Evolutionary conservation across 2,797 vertebrate genomes (phyloP), one percentile per base, ranked within the genome.

Genomic region (Kryptolebias ocellatus): DNA sequence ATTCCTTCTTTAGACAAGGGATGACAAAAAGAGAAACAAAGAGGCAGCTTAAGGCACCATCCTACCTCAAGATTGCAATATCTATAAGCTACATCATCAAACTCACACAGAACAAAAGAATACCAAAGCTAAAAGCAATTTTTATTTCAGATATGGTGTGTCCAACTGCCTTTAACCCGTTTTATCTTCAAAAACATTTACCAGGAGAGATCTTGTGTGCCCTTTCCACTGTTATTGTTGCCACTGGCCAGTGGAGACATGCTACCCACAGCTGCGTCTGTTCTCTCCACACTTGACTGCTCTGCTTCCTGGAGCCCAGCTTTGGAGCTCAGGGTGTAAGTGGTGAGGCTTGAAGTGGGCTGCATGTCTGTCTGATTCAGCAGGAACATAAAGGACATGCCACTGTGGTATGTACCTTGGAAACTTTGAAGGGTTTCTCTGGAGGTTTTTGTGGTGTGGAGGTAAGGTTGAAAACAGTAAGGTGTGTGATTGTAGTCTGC

Each of bases 271-370:
- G 89, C 85, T 87, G 83, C 76, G 76, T 84, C 84, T 88, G 87
- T 90, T 90, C 82, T 85, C 65, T 81, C 85, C 85, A 87, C 91
- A 90, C 84, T 85, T 83, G 73, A 88, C 74, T 80, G 85, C 84
- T 85, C 81, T 67, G 71, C 87, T 89, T 88, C 85, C 88, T 90
- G 90, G 88, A 87, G 67, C 77, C 63, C 34, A 16, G 70, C 73
- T 83, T 83, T 78, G 87, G 89, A 87, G 85, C 72, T 89, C 83
- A 90, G 87, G 89, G 91, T 73, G 81, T 85, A 64, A 86, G 85
- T 44, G 87, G 87, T 78, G 90, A 88, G 70, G 61, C 71, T 79
- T 82, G 60, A 87, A 80, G 74, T 73, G 70, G 72, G 58, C 59
- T 84, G 78, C 83, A 78, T 88, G 78, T 84, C 72, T 84, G 76